Evolutionary conservation across 1,140 invertebrate species (phyloP).

Genomic region (Vanessa atalanta): DNA sequence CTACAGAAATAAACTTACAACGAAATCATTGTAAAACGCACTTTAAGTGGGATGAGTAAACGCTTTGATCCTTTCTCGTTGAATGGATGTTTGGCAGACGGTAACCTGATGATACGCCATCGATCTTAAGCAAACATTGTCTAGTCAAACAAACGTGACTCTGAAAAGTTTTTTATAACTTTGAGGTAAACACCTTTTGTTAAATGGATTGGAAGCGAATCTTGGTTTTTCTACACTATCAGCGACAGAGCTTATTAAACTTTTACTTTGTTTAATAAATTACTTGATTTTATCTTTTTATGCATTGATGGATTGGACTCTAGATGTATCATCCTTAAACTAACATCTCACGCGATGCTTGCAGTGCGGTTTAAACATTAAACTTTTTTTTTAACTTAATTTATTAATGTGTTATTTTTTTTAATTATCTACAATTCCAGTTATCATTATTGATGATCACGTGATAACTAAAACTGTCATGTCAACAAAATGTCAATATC

Average conservation of each 20-base stretch:
- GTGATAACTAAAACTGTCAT: too few species aligned
- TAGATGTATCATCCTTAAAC: neutral
- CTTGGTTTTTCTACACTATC: slow-evolving; percentile 3
- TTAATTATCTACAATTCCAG: too few species aligned
- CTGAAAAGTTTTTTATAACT: slow-evolving; percentile 33
- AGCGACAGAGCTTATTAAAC: neutral
- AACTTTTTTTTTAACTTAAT: too few species aligned
- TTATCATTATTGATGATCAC: too few species aligned
- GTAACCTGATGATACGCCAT: slow-evolving; percentile 42
- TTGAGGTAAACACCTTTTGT: slow-evolving; percentile 38
- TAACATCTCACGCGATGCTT: too few species aligned
- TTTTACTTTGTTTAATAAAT: slow-evolving; percentile 7
- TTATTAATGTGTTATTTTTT: too few species aligned
- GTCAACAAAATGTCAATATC: too few species aligned
- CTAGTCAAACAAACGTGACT: slow-evolving; percentile 36
- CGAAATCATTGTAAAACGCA: slow-evolving; percentile 35
- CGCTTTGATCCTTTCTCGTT: slow-evolving; percentile 28
- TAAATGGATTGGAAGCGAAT: slow-evolving; percentile 29
- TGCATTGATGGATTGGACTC: neutral
- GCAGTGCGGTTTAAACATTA: too few species aligned
- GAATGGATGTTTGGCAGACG: slow-evolving; percentile 27
- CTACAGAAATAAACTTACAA: slow-evolving; percentile 32
- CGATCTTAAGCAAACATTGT: slow-evolving; percentile 51
- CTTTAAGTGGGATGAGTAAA: slow-evolving; percentile 28
- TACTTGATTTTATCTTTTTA: neutral